Evolutionary conservation across 2,888 invertebrate genomes (phyloP), one percentile per base, ranked within the genome.

Genomic region (Dastarcus helophoroides): DNA sequence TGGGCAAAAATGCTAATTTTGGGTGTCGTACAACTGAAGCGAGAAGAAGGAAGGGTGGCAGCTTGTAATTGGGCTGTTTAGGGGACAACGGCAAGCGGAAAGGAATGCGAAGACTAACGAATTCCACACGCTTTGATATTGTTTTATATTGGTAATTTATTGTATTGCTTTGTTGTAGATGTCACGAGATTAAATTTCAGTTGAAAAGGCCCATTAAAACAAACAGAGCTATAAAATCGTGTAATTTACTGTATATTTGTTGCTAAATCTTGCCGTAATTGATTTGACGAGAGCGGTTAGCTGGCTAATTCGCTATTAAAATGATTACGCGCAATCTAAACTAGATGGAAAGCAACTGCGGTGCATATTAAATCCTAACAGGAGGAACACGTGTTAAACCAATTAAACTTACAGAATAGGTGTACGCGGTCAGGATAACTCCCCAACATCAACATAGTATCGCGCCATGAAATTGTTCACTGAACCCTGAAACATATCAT

Each of bases 101-200:
- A 53, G 57, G 58, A 58, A 58, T 58, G 53, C 46, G 52, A 56
- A 56, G 56, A 54, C 57, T 53, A 50, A 44, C 55, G 52, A 52
- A 53, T 57, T 56, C 55, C 54, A 40, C 45, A 41, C 54, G 51
- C 51, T 56, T 54, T 56, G 55, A 54, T 58, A 58, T 58, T 59
- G 57, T 58, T 59, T 59, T 58, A 59, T 59, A 58, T 58, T 53
- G 54, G 54, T 58, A 58, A 59, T 58, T 58, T 57, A 59, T 59
- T 53, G 58, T 57, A 58, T 56, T 50, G 54, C 57, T 56, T 59
- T 59, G 58, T 57, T 54, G 48, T 47, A 52, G 54, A 54, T 50
- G 54, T 54, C 55, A 51, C 42, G 49, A 52, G 50, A 57, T 58
- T 57, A 55, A 58, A 58, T 50, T 56, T 51, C 44, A 40, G 39